Evolutionary conservation across 2,113 vertebrate species (phyloP).

Genomic region (Dasyornis broadbenti): DNA sequence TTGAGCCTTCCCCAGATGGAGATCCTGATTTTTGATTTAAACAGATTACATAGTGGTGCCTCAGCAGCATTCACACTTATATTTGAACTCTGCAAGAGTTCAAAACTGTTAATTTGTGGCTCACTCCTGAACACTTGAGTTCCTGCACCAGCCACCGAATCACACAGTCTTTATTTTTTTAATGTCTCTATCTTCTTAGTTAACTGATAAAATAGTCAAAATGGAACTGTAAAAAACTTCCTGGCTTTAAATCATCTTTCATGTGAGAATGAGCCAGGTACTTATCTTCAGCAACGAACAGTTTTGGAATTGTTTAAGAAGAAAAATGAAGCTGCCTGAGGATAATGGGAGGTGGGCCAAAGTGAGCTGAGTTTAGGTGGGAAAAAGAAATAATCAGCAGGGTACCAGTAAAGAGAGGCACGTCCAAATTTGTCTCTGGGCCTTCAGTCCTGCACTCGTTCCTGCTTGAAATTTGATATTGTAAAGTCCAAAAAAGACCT

Average conservation of each 20-base stretch:
- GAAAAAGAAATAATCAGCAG: slow-evolving; percentile 29
- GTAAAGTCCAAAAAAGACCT: background rate
- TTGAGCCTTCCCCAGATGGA: background rate
- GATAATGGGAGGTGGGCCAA: slow-evolving; percentile 38
- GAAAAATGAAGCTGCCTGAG: background rate
- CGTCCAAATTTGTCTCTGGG: slow-evolving; percentile 4
- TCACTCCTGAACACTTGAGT: background rate
- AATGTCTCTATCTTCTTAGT: background rate
- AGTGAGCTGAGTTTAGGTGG: slow-evolving; percentile 12
- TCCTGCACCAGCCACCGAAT: background rate
- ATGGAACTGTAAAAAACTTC: background rate
- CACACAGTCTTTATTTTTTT: background rate
- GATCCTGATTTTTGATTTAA: slow-evolving; percentile 10
- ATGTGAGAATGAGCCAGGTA: background rate
- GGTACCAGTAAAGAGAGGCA: slow-evolving; percentile 2
- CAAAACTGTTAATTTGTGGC: background rate
- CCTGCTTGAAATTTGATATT: background rate
- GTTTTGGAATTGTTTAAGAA: slow-evolving; percentile 35
- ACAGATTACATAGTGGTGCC: background rate
- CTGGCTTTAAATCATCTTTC: background rate
- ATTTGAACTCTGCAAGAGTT: background rate
- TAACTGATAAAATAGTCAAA: slow-evolving; percentile 26
- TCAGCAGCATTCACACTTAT: background rate
- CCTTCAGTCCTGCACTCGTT: background rate
- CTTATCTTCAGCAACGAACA: background rate